These are phyloP conservation scores for Plotosus lineatus DNA, from an alignment of 2,113 vertebrate genomes.

Conservation along the genomic window DNA sequence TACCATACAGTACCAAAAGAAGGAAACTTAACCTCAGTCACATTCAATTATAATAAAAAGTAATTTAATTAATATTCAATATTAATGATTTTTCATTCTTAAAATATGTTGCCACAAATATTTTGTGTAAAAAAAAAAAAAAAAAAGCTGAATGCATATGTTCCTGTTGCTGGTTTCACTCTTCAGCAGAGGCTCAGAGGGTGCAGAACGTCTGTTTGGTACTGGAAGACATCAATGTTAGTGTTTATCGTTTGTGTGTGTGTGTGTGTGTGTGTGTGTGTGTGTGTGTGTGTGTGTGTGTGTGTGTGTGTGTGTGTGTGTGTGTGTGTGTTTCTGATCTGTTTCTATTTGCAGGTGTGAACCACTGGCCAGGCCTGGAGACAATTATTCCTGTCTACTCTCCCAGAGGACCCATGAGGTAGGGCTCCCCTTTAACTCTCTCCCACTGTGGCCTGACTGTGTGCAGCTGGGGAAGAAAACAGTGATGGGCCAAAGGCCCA, in stretches of 20 bases:
- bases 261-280: slow-evolving; percentile 27
- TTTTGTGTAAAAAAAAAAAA: not conserved
- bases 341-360: slow-evolving; percentile 53
- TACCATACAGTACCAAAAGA: not conserved
- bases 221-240: slow-evolving; percentile 33
- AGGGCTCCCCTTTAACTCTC: slow-evolving; percentile 44
- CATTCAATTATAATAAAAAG: not conserved
- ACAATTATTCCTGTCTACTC: slow-evolving; percentile 54
- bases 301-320: slow-evolving; percentile 20
- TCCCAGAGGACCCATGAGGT: slow-evolving; percentile 50
- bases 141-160: not conserved
- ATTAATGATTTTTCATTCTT: not conserved
- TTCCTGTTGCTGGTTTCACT: not conserved
- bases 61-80: not conserved
- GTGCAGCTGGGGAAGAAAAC: slow-evolving; percentile 33
- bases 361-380: slow-evolving; percentile 49
- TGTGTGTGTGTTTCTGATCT: slow-evolving; percentile 43
- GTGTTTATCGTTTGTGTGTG: not conserved
- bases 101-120: not conserved
- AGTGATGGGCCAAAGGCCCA: slow-evolving; percentile 29
- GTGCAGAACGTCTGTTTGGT: not conserved
- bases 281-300: slow-evolving; percentile 27
- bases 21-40: not conserved
- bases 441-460: slow-evolving; percentile 47
- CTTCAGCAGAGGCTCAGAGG: not conserved